phyloP scores from a whole-genome alignment of 2,888 invertebrate species.

The Tenthredo mesomela region DNA sequence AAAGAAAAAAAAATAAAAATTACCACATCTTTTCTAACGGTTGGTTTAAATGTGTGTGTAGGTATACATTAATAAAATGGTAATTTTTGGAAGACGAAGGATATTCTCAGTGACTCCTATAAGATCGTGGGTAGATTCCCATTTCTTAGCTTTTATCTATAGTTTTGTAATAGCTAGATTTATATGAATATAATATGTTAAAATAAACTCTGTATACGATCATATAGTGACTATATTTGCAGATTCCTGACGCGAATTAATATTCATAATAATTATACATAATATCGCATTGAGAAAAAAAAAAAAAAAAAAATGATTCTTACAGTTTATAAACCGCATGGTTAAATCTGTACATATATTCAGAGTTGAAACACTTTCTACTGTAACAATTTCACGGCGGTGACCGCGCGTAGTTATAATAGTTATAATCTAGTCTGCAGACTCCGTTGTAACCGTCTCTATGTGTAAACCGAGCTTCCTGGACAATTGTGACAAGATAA shows the following conservation, averaged over 20 bases:
- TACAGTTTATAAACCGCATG: neutral
- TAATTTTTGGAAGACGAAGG: neutral
- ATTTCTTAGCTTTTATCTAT: neutral
- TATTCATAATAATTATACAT: neutral
- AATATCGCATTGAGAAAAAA: neutral
- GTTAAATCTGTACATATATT: neutral
- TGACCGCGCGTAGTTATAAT: constrained; percentile 14
- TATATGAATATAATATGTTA: neutral
- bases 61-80: neutral
- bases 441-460: neutral
- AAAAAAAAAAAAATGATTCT: neutral
- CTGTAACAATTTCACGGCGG: constrained; percentile 24
- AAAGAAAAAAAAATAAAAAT: neutral
- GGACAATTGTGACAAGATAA: constrained; percentile 26
- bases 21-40: constrained; percentile 13
- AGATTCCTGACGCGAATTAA: neutral
- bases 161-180: neutral
- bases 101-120: neutral
- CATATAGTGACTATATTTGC: neutral
- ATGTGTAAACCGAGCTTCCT: neutral
- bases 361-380: constrained; percentile 24
- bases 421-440: constrained; percentile 19
- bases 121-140: constrained; percentile 23
- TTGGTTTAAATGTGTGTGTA: neutral
- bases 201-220: neutral